Evolutionary conservation across 2,888 invertebrate species (phyloP).

Genomic region (Callimorpha dominula): DNA sequence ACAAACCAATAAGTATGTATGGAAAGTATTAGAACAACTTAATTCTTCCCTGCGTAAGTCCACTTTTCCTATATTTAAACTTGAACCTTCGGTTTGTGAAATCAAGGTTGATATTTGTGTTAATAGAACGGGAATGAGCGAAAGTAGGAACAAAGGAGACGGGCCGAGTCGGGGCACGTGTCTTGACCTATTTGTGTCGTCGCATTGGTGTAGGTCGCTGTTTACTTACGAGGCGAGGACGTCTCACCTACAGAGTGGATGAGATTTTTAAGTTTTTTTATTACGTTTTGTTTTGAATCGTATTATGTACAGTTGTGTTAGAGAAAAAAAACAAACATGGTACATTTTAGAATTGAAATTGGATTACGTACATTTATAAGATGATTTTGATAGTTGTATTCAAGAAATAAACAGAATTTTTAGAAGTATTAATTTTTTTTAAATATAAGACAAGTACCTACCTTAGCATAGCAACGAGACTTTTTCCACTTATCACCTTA

Average conservation of each 20-base stretch:
- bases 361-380: background rate
- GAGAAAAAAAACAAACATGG: too few relatives aligned
- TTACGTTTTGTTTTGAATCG: background rate
- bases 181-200: constrained; percentile 73
- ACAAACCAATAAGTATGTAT: constrained; percentile 3
- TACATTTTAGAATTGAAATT: background rate
- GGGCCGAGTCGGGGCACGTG: constrained; percentile 58
- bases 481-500: too few relatives aligned
- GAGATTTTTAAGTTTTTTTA: constrained; percentile 11
- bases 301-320: background rate
- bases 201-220: constrained; percentile 71
- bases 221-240: constrained; percentile 37
- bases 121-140: constrained; percentile 37
- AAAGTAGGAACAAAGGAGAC: constrained; percentile 57
- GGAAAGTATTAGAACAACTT: constrained; percentile 17
- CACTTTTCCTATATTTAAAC: constrained; percentile 16
- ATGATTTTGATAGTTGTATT: too few relatives aligned
- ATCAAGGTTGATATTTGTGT: constrained; percentile 38
- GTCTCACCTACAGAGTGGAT: constrained; percentile 27
- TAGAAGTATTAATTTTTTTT: too few relatives aligned
- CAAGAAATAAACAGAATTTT: too few relatives aligned
- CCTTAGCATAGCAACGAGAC: too few relatives aligned
- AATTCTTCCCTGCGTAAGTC: constrained; percentile 19
- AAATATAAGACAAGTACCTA: too few relatives aligned
- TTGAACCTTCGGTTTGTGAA: constrained; percentile 14